Percentiles rank a stretch among this genome's conserved stretches.
These are phyloP conservation scores for Lasiurus borealis DNA, from an alignment of 2,113 vertebrate genomes.

Conservation along the genomic window DNA sequence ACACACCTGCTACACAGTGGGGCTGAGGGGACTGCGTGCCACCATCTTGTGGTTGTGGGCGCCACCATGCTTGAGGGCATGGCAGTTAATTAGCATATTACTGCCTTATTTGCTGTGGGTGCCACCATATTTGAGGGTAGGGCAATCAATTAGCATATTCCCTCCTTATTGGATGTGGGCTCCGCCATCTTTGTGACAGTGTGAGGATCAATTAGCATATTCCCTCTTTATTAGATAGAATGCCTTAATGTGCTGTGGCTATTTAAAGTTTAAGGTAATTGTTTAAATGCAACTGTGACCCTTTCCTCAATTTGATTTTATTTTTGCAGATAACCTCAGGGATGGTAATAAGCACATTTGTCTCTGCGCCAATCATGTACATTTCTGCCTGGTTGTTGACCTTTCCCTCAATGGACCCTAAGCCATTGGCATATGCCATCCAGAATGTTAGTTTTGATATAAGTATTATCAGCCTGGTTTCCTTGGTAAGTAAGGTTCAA, in stretches of 20 bases:
- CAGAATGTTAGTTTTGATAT: slow-evolving; percentile 96
- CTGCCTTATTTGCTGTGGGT: too few relatives aligned
- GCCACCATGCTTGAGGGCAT: too few relatives aligned
- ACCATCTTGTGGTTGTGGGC: too few relatives aligned
- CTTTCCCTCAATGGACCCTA: slow-evolving; percentile 93
- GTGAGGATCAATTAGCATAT: too few relatives aligned
- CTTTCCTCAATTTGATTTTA: slow-evolving; percentile 56
- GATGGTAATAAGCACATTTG: slow-evolving; percentile 98
- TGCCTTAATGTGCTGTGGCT: background rate
- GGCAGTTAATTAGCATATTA: too few relatives aligned
- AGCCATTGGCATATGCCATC: slow-evolving; percentile 90
- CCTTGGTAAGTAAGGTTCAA: slow-evolving; percentile 90
- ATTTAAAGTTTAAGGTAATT: slow-evolving; percentile 36
- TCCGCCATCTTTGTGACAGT: too few relatives aligned
- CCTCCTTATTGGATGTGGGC: too few relatives aligned
- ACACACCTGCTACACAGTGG: too few relatives aligned
- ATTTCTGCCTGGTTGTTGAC: slow-evolving; percentile 97
- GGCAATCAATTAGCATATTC: too few relatives aligned
- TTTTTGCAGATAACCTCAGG: slow-evolving; percentile 93
- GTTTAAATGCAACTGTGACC: slow-evolving; percentile 12
- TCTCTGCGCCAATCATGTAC: slow-evolving; percentile 98
- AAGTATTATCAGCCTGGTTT: slow-evolving; percentile 94
- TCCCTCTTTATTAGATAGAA: background rate
- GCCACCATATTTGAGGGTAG: too few relatives aligned
- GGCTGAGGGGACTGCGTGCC: too few relatives aligned